A percentile compares a stretch with the other conserved stretches of the same genome.
phyloP scores from a whole-genome alignment of 2,797 vertebrate species.

The Gymnocypris eckloni region DNA sequence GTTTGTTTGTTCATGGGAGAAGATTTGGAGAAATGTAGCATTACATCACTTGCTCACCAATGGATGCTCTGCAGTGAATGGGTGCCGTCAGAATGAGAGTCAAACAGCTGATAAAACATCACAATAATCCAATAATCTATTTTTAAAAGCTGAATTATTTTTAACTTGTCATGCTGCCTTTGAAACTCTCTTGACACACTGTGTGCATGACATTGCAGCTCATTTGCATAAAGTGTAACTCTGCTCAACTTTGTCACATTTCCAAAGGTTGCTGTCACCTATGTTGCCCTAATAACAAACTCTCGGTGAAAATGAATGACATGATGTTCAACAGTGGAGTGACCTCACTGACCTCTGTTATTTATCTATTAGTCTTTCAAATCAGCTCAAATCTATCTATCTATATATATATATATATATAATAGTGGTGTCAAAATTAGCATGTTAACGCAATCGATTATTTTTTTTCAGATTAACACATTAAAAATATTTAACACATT shows the following conservation, averaged over 20 bases:
- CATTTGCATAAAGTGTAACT: slow-evolving; percentile 18
- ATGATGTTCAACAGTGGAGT: neutral
- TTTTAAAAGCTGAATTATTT: neutral
- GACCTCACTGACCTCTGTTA: neutral
- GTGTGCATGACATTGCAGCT: neutral
- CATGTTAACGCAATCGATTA: too few species aligned
- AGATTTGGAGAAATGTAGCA: neutral
- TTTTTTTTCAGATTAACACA: too few species aligned
- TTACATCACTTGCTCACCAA: neutral
- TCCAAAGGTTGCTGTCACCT: slow-evolving; percentile 5
- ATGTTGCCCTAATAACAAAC: neutral
- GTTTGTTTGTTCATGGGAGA: neutral
- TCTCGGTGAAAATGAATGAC: neutral
- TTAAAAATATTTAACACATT: too few species aligned
- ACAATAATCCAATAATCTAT: neutral
- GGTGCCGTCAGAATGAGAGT: neutral
- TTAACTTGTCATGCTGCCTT: neutral
- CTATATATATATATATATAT: neutral
- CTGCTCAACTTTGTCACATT: neutral
- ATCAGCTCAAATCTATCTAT: neutral
- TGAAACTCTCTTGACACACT: slow-evolving; percentile 10
- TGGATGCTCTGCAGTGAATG: neutral
- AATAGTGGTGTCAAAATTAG: too few species aligned
- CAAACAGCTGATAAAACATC: neutral
- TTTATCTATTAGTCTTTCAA: neutral